These are phyloP conservation scores for Xenopus borealis DNA, from an alignment of 2,113 vertebrate genomes.

Conservation along the genomic window DNA sequence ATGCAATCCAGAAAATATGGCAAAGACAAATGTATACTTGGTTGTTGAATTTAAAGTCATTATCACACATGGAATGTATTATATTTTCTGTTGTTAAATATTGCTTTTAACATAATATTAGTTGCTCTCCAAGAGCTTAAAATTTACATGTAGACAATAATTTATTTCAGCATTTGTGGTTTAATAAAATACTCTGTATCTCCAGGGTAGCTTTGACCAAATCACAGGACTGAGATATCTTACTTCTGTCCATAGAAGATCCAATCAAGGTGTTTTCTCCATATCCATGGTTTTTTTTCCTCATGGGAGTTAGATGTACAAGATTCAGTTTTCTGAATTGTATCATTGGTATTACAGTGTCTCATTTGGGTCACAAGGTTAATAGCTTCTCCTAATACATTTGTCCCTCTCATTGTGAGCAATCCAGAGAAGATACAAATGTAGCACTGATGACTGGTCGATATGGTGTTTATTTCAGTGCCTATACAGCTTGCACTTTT, in stretches of 20 bases:
- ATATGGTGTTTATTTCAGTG: conserved; percentile 34
- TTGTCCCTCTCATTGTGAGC: conserved; percentile 29
- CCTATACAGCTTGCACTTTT: background rate
- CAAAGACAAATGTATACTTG: no score
- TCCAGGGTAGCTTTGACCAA: background rate
- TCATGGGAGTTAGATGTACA: conserved; percentile 20
- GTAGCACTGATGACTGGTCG: conserved; percentile 14
- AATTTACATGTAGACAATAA: no score
- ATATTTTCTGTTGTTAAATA: no score
- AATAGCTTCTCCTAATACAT: conserved; percentile 42
- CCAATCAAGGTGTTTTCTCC: conserved; percentile 18
- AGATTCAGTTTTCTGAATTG: conserved; percentile 31
- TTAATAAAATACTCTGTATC: background rate
- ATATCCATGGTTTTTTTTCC: background rate
- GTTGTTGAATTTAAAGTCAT: no score
- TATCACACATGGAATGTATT: no score
- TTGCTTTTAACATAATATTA: no score
- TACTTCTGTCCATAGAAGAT: conserved; percentile 54
- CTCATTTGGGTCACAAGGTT: conserved; percentile 27
- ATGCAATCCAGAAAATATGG: no score
- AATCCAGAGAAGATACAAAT: conserved; percentile 11
- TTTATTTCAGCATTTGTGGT: background rate
- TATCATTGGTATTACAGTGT: conserved; percentile 25
- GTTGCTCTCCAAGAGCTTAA: no score
- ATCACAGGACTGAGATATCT: background rate